Evolutionary conservation across 1,140 invertebrate species (phyloP).

Genomic region (Teleopsis dalmanni): DNA sequence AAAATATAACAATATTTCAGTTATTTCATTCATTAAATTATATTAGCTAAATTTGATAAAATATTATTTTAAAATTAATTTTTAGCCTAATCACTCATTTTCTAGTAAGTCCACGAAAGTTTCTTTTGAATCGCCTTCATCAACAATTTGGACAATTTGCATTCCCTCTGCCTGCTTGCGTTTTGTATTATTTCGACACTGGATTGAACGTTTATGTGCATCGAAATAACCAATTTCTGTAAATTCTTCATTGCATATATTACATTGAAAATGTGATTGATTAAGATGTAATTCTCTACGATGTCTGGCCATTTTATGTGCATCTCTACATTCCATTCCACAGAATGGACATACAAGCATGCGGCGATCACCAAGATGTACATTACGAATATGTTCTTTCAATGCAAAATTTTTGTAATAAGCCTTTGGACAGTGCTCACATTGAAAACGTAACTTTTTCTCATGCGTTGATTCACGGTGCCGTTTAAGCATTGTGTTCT

Average conservation of each 20-base stretch:
- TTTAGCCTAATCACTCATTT: too few species aligned
- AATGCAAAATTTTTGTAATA: constrained; percentile 40
- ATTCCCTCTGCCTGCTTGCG: constrained; percentile 10
- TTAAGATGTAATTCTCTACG: constrained; percentile 37
- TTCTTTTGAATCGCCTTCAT: too few species aligned
- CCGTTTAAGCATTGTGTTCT: constrained; percentile 34
- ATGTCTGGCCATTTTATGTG: constrained; percentile 38
- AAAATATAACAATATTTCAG: too few species aligned
- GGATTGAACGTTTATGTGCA: constrained; percentile 38
- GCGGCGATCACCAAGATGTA: constrained; percentile 36
- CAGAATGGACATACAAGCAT: constrained; percentile 39
- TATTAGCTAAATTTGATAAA: too few species aligned
- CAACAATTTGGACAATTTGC: too few species aligned
- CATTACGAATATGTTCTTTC: constrained; percentile 38
- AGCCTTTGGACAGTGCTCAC: constrained; percentile 32
- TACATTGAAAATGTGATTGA: constrained; percentile 29
- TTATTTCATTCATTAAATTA: too few species aligned
- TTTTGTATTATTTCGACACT: constrained; percentile 33
- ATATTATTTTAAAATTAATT: too few species aligned
- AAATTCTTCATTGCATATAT: constrained; percentile 36
- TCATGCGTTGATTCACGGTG: constrained; percentile 38
- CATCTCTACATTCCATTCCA: constrained; percentile 39
- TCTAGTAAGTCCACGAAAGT: too few species aligned
- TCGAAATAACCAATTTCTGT: constrained; percentile 40
- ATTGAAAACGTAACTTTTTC: constrained; percentile 35